phyloP scores from a whole-genome alignment of 2,113 vertebrate genomes.

The Procavia capensis region DNA sequence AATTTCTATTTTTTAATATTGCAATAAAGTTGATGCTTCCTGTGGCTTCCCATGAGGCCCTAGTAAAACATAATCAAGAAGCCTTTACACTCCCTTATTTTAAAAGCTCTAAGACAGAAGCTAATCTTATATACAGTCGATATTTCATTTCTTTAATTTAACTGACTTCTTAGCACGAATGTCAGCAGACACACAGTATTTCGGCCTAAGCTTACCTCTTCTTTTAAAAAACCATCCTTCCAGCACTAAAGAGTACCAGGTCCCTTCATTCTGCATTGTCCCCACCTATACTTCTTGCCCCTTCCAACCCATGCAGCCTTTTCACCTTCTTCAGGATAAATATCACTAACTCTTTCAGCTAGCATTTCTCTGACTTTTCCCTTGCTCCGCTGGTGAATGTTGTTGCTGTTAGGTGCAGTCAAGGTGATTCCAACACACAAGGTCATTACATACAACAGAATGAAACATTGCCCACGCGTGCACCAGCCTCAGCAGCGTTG shows the following conservation, averaged over 20 bases:
- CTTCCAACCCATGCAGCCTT: not conserved
- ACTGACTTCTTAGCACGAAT: not conserved
- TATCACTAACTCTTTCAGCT: not conserved
- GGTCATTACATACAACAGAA: too few species aligned
- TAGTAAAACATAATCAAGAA: not conserved
- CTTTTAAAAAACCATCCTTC: not conserved
- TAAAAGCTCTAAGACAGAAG: not conserved
- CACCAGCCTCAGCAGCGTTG: too few species aligned
- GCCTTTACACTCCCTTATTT: not conserved
- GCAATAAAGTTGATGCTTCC: constrained; percentile 3
- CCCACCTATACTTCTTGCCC: not conserved
- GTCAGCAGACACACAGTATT: not conserved
- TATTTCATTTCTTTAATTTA: not conserved
- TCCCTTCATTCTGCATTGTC: not conserved
- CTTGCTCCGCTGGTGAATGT: not conserved
- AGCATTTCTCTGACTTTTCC: not conserved
- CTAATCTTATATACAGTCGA: not conserved
- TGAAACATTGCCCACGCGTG: too few species aligned
- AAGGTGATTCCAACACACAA: too few species aligned
- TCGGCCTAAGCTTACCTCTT: not conserved
- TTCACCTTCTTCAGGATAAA: not conserved
- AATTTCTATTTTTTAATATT: constrained; percentile 12
- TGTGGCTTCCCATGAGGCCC: constrained; percentile 17
- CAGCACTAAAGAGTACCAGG: not conserved
- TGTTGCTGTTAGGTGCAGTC: too few species aligned